Evolutionary conservation across 1,140 invertebrate species (phyloP), one percentile per base, ranked within the genome.

Genomic region (Atta cephalotes): DNA sequence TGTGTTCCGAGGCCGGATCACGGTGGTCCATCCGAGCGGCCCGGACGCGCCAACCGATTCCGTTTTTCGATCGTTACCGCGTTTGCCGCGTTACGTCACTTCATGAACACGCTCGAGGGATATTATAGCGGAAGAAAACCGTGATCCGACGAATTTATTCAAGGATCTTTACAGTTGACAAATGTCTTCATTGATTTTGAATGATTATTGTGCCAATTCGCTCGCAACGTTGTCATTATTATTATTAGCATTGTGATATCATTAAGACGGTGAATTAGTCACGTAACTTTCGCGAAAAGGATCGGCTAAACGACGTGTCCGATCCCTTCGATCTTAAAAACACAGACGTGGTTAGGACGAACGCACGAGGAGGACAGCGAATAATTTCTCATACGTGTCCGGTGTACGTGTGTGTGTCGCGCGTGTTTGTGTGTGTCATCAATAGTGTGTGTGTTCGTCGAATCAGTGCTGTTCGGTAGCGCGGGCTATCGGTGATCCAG

Each of bases 1-100:
- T 91, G 91, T 91, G 92, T 94, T 93, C 88, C 91, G 91, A 91
- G 91, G 87, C 88, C 89, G 92, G 92, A 93, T 92, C 93, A 91
- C 91, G 82, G 86, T 88, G 84, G 89, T 89, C 86, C 80, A 87
- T 56, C 53, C 68, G 86, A 71, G 56, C 79, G 76, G 78, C 63
- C 71, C 86, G 88, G n/a, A 71, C 78, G 88, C 85, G 79, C 49
- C 68, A 63, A 62, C 58, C 72, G 66, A 68, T 63, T 45, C 45
- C 68, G 51, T 66, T 45, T 66, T 16, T 39, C 65, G 80, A 58
- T 79, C 45, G 35, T 21, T 28, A 18, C 7, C 72, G n/a, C 72
- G 72, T 25, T 16, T 51, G 25, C 25, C 86, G 28, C 28, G 31
- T 49, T 51, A 56, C 39, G 35, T 53, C 76, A 68, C 58, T 56